A percentile compares a stretch with the other conserved stretches of the same genome.
Evolutionary conservation across 2,113 vertebrate species (phyloP).

Genomic region (Neolamprologus devosi): DNA sequence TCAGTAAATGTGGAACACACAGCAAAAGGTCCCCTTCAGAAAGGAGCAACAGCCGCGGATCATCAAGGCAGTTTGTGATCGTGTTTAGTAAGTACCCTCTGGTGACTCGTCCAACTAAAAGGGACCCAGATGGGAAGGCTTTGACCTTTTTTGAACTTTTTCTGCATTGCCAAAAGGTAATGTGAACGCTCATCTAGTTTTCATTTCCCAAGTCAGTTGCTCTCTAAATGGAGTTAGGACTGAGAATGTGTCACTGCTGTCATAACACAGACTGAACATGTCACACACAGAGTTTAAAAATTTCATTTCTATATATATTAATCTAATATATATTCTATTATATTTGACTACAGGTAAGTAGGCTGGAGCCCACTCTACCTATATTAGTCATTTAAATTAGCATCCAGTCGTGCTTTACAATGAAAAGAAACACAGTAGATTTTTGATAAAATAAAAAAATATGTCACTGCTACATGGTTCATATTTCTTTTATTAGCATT

Average conservation of each 20-base stretch:
- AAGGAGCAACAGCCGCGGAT: constrained; percentile 23
- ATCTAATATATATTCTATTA: neutral
- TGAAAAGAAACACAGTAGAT: neutral
- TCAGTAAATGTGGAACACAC: neutral
- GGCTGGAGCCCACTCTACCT: neutral
- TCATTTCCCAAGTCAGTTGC: neutral
- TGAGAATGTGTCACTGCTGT: neutral
- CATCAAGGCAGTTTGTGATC: constrained; percentile 53
- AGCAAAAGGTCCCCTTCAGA: neutral
- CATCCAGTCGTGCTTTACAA: neutral
- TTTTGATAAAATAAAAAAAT: neutral
- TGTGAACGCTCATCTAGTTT: constrained; percentile 22
- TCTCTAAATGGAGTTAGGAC: neutral
- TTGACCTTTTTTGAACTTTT: constrained; percentile 52
- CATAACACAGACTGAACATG: neutral
- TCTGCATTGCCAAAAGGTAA: constrained; percentile 31
- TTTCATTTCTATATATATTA: neutral
- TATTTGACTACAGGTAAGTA: neutral
- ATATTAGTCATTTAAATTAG: neutral
- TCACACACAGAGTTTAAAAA: neutral
- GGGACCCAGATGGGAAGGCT: constrained; percentile 50
- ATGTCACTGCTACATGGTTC: neutral
- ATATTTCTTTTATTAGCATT: neutral
- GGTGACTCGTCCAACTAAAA: constrained; percentile 50
- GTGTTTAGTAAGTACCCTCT: constrained; percentile 53